phyloP scores from a whole-genome alignment of 2,888 invertebrate genomes.

The Phyllotreta cruciferae region DNA sequence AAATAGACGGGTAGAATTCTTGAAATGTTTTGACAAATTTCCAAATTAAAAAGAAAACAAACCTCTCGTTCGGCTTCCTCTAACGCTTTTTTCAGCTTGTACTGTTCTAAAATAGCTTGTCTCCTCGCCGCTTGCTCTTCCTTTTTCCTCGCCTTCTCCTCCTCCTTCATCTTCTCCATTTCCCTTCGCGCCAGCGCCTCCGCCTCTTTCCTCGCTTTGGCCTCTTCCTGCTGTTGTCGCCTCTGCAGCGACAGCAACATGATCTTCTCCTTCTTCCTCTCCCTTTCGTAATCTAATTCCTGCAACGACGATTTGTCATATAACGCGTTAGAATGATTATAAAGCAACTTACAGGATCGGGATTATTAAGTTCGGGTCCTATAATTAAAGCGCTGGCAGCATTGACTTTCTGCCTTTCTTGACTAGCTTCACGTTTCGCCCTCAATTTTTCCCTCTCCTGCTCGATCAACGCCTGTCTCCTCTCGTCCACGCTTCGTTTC shows the following conservation, averaged over 20 bases:
- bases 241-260: constrained; percentile 89
- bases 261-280: constrained; percentile 89
- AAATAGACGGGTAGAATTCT: background rate
- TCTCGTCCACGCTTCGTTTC: constrained; percentile 59
- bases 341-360: constrained; percentile 69
- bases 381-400: constrained; percentile 66
- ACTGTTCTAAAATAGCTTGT: constrained; percentile 88
- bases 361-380: constrained; percentile 70
- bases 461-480: constrained; percentile 55
- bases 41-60: constrained; percentile 32
- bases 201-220: constrained; percentile 82
- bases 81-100: constrained; percentile 90
- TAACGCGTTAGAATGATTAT: constrained; percentile 10
- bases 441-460: constrained; percentile 58
- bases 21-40: background rate
- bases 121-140: constrained; percentile 87
- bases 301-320: constrained; percentile 52
- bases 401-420: constrained; percentile 57
- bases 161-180: constrained; percentile 76
- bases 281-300: constrained; percentile 90
- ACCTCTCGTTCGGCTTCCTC: constrained; percentile 91
- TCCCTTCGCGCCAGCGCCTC: constrained; percentile 79
- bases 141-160: constrained; percentile 76
- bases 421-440: constrained; percentile 59
- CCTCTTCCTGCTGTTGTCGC: constrained; percentile 89